These are phyloP conservation scores for Actinopyga echinites DNA, from an alignment of 53 echinoderm and acorn worm species.

Conservation along the genomic window DNA sequence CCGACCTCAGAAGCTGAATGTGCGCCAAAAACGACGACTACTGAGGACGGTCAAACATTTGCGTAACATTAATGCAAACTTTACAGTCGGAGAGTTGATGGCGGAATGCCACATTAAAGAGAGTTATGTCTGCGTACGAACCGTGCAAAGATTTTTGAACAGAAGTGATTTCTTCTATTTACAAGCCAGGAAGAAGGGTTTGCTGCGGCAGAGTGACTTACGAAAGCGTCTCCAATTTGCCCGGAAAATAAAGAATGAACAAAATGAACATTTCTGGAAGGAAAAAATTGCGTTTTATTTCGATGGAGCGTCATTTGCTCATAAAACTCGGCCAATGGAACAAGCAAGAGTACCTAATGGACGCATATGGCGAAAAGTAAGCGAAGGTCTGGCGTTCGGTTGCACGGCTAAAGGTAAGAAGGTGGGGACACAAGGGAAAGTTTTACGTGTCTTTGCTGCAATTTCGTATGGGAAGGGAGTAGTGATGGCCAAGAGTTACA, in stretches of 20 bases:
- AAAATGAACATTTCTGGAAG: conserved; percentile 6
- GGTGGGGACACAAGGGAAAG: conserved; percentile 9
- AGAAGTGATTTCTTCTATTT: neutral
- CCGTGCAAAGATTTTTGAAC: neutral
- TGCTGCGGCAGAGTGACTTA: neutral
- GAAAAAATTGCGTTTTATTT: conserved; percentile 6
- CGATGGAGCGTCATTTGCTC: conserved; percentile 9
- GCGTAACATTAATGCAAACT: neutral
- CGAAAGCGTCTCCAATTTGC: neutral
- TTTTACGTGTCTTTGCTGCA: neutral
- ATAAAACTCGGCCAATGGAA: conserved; percentile 9
- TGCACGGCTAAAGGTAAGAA: conserved; percentile 7
- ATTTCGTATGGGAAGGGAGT: conserved; percentile 5
- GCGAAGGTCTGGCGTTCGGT: neutral
- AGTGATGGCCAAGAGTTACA: conserved; percentile 1
- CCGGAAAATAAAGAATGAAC: conserved; percentile 2
- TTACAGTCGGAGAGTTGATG: neutral
- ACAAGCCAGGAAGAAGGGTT: conserved; percentile 21
- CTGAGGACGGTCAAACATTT: neutral
- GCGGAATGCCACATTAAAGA: neutral
- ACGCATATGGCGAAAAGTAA: conserved; percentile 7
- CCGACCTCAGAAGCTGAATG: neutral
- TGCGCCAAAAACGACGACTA: neutral
- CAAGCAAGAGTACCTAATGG: neutral
- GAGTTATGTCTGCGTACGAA: neutral